Conservation (phyloP, 2,797 vertebrate species). For the Enteromius unitaeniatus region DNA sequence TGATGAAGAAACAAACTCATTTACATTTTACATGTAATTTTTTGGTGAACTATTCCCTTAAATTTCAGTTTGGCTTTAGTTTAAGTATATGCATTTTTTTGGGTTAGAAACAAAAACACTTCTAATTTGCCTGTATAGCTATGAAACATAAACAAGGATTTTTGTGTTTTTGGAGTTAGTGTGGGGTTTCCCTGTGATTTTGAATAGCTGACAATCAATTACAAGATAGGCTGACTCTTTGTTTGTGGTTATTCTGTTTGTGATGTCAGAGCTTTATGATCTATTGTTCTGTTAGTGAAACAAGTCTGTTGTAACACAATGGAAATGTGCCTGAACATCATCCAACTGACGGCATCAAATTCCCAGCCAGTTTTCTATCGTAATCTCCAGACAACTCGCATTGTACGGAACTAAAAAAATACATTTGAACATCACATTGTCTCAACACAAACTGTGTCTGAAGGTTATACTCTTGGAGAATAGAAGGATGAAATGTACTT, state of each 20-base stretch:
- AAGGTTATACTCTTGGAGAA: too few species aligned
- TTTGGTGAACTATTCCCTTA: not conserved
- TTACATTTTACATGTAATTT: not conserved
- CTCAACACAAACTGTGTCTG: not conserved
- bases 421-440: not conserved
- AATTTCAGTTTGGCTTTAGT: not conserved
- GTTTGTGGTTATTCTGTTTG: not conserved
- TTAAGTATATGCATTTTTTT: not conserved
- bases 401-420: constrained; percentile 2
- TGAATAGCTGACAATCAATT: not conserved
- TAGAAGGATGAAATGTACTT: not conserved
- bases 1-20: not conserved
- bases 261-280: not conserved
- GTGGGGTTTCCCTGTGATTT: not conserved
- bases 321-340: constrained; percentile 20
- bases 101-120: not conserved
- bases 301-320: not conserved
- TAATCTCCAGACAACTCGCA: not conserved
- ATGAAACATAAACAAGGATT: not conserved
- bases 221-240: not conserved
- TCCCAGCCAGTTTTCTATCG: not conserved
- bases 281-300: constrained; percentile 13
- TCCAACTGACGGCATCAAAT: not conserved
- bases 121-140: not conserved
- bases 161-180: not conserved